These are phyloP conservation scores for Festucalex cinctus DNA, from an alignment of 2,113 vertebrate species.

Conservation along the genomic window DNA sequence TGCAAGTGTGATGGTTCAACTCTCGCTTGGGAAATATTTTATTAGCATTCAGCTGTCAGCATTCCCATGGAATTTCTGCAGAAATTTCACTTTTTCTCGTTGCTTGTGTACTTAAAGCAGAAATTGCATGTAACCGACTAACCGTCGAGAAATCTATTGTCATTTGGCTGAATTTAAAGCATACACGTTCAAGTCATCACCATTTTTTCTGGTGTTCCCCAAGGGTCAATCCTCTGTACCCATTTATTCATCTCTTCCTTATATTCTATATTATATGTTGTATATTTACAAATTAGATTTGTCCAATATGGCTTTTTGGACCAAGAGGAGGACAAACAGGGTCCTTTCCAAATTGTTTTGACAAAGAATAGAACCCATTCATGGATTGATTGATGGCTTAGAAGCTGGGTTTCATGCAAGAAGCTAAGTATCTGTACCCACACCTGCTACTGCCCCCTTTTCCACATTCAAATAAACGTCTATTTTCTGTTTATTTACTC, in stretches of 20 bases:
- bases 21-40: too few relatives aligned
- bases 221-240: too few relatives aligned
- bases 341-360: neutral
- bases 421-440: neutral
- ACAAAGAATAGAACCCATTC: neutral
- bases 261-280: too few relatives aligned
- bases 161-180: too few relatives aligned
- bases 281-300: neutral
- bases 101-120: too few relatives aligned
- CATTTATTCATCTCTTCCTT: too few relatives aligned
- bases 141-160: too few relatives aligned
- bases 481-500: conserved; percentile 1
- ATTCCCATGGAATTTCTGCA: too few relatives aligned
- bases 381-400: neutral
- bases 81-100: too few relatives aligned
- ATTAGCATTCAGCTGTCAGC: too few relatives aligned
- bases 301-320: neutral
- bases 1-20: too few relatives aligned
- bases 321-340: neutral
- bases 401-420: neutral
- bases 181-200: neutral
- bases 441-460: neutral
- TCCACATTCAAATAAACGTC: neutral
- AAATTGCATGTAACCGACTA: neutral
- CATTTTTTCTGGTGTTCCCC: neutral